These are phyloP conservation scores for Oreortyx pictus DNA, from an alignment of 2,797 vertebrate genomes.

Conservation along the genomic window DNA sequence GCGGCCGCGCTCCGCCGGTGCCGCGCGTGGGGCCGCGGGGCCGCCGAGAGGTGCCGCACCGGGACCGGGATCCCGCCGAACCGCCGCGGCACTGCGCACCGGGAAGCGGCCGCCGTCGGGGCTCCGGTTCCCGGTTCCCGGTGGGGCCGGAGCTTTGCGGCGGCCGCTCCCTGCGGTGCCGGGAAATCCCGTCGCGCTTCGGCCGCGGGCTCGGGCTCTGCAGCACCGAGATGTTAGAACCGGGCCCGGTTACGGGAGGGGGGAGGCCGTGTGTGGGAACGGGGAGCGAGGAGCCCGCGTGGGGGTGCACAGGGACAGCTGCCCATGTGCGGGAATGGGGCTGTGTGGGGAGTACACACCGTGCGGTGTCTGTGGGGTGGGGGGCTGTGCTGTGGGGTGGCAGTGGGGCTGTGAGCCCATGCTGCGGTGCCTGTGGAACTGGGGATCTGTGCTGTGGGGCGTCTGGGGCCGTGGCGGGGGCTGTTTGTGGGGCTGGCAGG, in stretches of 20 bases:
- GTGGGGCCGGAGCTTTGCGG: too few relatives aligned
- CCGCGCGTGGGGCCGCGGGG: not conserved
- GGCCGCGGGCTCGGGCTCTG: fast-evolving
- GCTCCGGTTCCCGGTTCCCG: not conserved
- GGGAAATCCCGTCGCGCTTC: not conserved
- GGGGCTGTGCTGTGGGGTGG: not conserved
- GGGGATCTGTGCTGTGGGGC: too few relatives aligned
- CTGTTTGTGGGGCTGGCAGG: too few relatives aligned
- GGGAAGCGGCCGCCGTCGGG: not conserved
- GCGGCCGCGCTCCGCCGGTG: not conserved
- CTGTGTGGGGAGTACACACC: fast-evolving
- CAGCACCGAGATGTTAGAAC: not conserved
- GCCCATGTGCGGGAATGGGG: fast-evolving
- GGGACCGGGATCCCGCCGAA: not conserved
- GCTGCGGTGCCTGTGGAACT: too few relatives aligned
- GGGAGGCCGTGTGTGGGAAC: not conserved
- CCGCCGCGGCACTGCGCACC: not conserved
- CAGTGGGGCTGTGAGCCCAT: too few relatives aligned
- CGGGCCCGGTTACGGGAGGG: fast-evolving
- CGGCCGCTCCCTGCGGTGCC: not conserved
- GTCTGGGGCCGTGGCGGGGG: too few relatives aligned
- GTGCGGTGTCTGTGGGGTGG: too few relatives aligned
- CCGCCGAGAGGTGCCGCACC: not conserved
- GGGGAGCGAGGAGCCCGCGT: fast-evolving
- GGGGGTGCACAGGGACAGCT: not conserved